Base-by-base conservation (phyloP, 2,113 vertebrate genomes). In the Piaya cayana region DNA sequence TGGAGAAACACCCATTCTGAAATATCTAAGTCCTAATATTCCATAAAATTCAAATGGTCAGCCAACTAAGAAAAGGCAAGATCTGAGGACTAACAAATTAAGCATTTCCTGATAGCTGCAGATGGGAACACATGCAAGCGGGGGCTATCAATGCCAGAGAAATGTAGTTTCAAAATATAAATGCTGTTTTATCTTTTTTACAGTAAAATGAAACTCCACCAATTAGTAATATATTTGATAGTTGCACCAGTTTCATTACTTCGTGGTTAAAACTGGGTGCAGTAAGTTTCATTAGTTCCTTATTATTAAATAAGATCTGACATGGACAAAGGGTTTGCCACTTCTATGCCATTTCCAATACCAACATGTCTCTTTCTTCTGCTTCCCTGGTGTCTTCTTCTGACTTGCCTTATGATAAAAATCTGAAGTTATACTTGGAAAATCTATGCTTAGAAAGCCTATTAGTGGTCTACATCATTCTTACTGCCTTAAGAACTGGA, bases 381-480 rank as follows among this genome's bases (percentile, higher is more conserved):
- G 8, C 82, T 84, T 89, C 65, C 32, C 20, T 60, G n/a, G 5
- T 83, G 49, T 43, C 55, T 79, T 43, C 55, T 79, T 90, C 75
- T 91, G 47, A 17, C 80, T 75, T 92, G 37, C 23, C 36, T 53
- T 75, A 21, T 85, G 43, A 79, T 78, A 87, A 63, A 95, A 67
- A 12, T 53, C 42, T 84, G 52, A 84, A 84, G 52, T 84, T 89
- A 84, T 82, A 89, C 49, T 95, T 91, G 53, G 87, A 94, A 94
- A 75, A 50, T 71, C 84, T 91, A 79, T 92, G 87, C 53, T 96
- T 89, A 89, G 69, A 96, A 91, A 95, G 32, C 30, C 32, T 89
- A 56, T 88, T 86, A 91, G 83, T 71, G 37, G n/a, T 78, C 77
- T 62, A 62, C n/a, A 78, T 86, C 12, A 60, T 88, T 88, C 79